Evolutionary conservation across 2,888 invertebrate species (phyloP).

Genomic region (Salticus scenicus): DNA sequence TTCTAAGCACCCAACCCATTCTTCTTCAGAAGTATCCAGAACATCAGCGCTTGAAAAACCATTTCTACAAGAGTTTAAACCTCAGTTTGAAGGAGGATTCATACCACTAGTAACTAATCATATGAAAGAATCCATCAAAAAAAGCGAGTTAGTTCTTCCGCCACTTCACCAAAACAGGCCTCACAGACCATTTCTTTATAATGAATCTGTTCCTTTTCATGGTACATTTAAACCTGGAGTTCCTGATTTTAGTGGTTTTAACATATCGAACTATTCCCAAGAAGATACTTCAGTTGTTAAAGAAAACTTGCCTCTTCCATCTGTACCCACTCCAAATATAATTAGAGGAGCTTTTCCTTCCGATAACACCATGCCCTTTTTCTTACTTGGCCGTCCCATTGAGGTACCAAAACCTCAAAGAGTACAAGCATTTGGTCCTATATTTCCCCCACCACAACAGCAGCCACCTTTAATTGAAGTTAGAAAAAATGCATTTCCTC

Average conservation of each 20-base stretch:
- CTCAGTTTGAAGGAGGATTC: slow-evolving; percentile 59
- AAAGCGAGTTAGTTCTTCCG: slow-evolving; percentile 23
- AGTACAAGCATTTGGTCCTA: slow-evolving; percentile 2
- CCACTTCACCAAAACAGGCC: slow-evolving; percentile 46
- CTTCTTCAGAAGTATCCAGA: not conserved
- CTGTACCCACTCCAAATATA: slow-evolving; percentile 31
- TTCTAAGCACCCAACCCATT: not conserved
- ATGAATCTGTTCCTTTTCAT: slow-evolving; percentile 72
- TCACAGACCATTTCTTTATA: slow-evolving; percentile 70
- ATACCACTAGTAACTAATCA: slow-evolving; percentile 52
- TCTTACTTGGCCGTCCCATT: slow-evolving; percentile 19
- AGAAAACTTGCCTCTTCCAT: slow-evolving; percentile 31
- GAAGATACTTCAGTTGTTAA: slow-evolving; percentile 24
- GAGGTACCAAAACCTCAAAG: slow-evolving; percentile 11
- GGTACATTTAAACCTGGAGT: slow-evolving; percentile 72
- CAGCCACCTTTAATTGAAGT: not conserved
- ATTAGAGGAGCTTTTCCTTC: slow-evolving; percentile 15
- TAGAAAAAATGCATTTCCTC: not conserved
- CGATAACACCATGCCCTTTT: slow-evolving; percentile 20
- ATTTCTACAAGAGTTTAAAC: slow-evolving; percentile 24
- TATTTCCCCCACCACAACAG: slow-evolving; percentile 8
- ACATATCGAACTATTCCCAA: slow-evolving; percentile 67
- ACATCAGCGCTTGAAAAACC: not conserved
- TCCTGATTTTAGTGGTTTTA: slow-evolving; percentile 72
- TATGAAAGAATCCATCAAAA: slow-evolving; percentile 44